Evolutionary conservation across 2,113 vertebrate genomes (phyloP).

Genomic region (Nothobranchius furzeri): DNA sequence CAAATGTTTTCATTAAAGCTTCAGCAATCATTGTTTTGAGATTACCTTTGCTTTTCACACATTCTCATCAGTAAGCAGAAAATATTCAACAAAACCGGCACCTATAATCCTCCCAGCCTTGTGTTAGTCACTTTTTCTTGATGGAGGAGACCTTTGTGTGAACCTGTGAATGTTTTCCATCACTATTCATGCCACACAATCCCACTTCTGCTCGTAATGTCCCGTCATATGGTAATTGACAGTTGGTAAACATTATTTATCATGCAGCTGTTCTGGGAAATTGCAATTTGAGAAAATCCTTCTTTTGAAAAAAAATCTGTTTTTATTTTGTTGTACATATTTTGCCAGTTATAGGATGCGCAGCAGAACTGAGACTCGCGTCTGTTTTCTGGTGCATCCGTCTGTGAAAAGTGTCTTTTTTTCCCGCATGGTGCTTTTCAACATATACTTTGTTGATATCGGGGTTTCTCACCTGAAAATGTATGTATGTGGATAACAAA

Average conservation of each 20-base stretch:
- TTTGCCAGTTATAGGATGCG: slow-evolving; percentile 1
- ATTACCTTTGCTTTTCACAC: slow-evolving; percentile 40
- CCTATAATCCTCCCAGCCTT: slow-evolving; percentile 47
- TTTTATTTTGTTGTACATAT: slow-evolving; percentile 34
- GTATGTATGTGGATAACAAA: too few relatives aligned
- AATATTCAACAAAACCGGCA: slow-evolving; percentile 47
- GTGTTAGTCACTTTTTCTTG: slow-evolving; percentile 34
- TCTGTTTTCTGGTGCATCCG: background rate
- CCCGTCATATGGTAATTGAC: slow-evolving; percentile 63
- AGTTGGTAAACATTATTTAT: slow-evolving; percentile 63
- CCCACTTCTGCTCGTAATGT: slow-evolving; percentile 41
- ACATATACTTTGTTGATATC: too few relatives aligned
- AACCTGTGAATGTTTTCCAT: slow-evolving; percentile 54
- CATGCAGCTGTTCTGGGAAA: slow-evolving; percentile 45
- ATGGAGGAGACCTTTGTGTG: slow-evolving; percentile 58
- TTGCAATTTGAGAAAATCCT: slow-evolving; percentile 54
- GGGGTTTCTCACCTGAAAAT: too few relatives aligned
- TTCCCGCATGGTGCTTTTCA: too few relatives aligned
- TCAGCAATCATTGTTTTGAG: slow-evolving; percentile 23
- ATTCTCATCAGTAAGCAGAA: slow-evolving; percentile 35
- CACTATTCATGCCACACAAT: slow-evolving; percentile 40
- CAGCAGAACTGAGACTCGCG: slow-evolving; percentile 7
- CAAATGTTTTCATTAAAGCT: slow-evolving; percentile 35
- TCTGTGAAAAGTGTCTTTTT: slow-evolving; percentile 6
- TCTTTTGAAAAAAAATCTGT: slow-evolving; percentile 44